These are phyloP conservation scores for Trypoxylon attenuatum DNA, from an alignment of 2,888 invertebrate species.

Conservation along the genomic window DNA sequence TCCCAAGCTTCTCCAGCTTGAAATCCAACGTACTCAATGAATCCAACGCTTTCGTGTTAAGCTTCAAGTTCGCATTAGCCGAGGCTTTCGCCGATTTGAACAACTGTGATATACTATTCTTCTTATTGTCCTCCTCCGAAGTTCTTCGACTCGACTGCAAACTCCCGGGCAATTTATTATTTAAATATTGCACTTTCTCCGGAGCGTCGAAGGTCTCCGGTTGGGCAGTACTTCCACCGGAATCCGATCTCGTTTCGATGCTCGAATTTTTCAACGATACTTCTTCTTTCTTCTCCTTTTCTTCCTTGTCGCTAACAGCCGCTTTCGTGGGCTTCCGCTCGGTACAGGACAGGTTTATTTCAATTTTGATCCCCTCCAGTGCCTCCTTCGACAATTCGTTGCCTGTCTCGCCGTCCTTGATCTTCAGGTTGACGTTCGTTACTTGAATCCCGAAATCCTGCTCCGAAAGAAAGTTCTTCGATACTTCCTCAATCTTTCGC, in stretches of 20 bases:
- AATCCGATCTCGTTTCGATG: too few species aligned
- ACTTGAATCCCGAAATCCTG: constrained; percentile 66
- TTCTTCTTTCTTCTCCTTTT: constrained; percentile 21
- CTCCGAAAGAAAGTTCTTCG: constrained; percentile 32
- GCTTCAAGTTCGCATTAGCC: neutral
- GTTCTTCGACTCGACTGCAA: too few species aligned
- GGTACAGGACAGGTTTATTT: constrained; percentile 69
- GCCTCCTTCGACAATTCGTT: constrained; percentile 44
- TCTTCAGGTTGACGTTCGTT: constrained; percentile 64
- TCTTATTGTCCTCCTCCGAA: too few species aligned
- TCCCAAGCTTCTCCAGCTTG: neutral
- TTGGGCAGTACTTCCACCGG: too few species aligned
- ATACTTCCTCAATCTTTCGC: neutral
- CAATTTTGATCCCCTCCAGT: constrained; percentile 67
- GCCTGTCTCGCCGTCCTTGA: constrained; percentile 54
- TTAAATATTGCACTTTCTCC: too few species aligned
- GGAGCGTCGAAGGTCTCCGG: too few species aligned
- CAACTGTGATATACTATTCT: constrained; percentile 6
- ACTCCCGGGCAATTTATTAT: too few species aligned
- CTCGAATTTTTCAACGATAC: constrained; percentile 28
- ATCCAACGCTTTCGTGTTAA: neutral
- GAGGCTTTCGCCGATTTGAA: neutral
- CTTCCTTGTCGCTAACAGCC: too few species aligned
- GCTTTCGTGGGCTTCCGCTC: constrained; percentile 55
- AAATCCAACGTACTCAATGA: neutral